These are phyloP conservation scores for Vidua chalybeata DNA, from an alignment of 2,113 vertebrate genomes.

Conservation along the genomic window DNA sequence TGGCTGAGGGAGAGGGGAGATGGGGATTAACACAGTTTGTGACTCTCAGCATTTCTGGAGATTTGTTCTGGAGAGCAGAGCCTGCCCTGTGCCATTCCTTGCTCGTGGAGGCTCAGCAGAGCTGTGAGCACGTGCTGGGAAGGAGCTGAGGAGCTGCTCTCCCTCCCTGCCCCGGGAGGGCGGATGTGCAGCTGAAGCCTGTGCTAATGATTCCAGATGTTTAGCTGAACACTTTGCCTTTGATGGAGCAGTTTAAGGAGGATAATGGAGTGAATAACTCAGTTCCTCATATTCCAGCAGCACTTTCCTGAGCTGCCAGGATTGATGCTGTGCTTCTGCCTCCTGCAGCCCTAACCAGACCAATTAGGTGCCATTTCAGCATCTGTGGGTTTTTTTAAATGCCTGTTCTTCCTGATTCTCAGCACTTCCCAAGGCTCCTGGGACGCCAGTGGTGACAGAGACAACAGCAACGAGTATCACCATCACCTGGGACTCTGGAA, in stretches of 20 bases:
- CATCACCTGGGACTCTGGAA: constrained; percentile 98
- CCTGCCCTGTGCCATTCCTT: fast-evolving
- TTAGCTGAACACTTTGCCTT: constrained; percentile 27
- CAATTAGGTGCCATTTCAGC: constrained; percentile 35
- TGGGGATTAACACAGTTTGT: background rate
- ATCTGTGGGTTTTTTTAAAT: background rate
- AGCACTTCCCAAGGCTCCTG: constrained; percentile 97
- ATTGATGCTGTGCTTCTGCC: constrained; percentile 13
- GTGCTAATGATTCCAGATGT: constrained; percentile 56
- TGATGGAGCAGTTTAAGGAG: constrained; percentile 59
- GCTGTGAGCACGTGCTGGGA: background rate
- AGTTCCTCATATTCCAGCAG: constrained; percentile 45
- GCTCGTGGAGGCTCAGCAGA: background rate
- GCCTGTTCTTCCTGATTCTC: constrained; percentile 58
- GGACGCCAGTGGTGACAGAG: constrained; percentile 92
- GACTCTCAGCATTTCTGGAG: background rate
- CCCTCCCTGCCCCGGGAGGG: background rate
- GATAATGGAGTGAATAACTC: constrained; percentile 54
- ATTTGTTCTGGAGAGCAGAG: background rate
- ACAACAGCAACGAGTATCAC: constrained; percentile 98
- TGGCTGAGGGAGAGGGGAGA: background rate
- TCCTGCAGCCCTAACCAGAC: constrained; percentile 13
- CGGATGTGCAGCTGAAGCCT: constrained; percentile 9
- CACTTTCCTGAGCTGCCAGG: background rate
- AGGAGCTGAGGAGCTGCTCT: background rate